Base-by-base conservation (phyloP, 2,888 invertebrate genomes). In the Pseudoips prasinana region DNA sequence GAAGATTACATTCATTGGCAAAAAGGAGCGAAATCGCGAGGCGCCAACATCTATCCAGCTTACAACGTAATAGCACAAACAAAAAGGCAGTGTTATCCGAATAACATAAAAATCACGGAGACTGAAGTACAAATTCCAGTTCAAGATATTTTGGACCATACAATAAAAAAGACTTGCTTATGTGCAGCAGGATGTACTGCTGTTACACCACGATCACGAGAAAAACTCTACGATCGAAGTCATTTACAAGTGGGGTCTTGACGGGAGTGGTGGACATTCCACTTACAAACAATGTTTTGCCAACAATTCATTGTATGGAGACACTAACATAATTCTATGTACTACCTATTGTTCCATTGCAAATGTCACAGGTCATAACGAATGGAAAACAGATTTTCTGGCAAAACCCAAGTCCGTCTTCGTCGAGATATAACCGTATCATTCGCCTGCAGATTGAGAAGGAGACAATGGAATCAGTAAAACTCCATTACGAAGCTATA, bases 1-100 rank as follows among this genome's bases (percentile, higher is more conserved):
- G 33, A 34, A 30, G 20, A 31, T 1, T 39, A 35, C 22, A 35
- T 35, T 20, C 9, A 35, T 14, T 7, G 18, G 11, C 27, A 31
- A 34, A 39, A 24, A 39, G 31, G 31, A 26, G 31, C 39, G 14
- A 35, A 39, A 31, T 23, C 34, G 8, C 17, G 35, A 25, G 31
- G 28, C 10, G 39, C 39, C 24, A 34, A 39, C 26, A 33, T 39
- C 9, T 39, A 34, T 1, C 39, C 39, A 8, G 10, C 33, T 2
- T 39, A 39, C 5, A 33, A 33, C 22, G 7, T 17, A 20, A 33
- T 26, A 7, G 11, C 10, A 1, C 33, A 33, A 9, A 33, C 17
- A 33, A 22, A 25, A n/a, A 10, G 22, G 14, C 11, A 7, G 11
- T 33, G 33, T 10, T 27, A 33, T 10, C 22, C 33, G 8, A 23